Conservation (phyloP, 2,888 invertebrate species). For the Heliconius sara region DNA sequence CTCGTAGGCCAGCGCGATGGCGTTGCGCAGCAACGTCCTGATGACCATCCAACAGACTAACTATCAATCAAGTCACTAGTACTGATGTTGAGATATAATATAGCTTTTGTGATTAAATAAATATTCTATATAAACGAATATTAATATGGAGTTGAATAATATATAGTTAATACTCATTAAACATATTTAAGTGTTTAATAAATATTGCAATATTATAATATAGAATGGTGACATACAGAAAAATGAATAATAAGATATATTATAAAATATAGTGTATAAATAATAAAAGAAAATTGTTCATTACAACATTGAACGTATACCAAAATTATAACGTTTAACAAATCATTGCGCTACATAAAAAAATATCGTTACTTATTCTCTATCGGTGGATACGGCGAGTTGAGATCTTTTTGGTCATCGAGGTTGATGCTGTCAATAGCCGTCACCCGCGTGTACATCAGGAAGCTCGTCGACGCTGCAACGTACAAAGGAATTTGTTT, state of each 20-base stretch:
- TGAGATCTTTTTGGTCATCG: conserved; percentile 87
- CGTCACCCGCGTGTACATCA: conserved; percentile 92
- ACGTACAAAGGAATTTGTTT: background rate
- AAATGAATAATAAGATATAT: no score
- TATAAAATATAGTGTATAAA: no score
- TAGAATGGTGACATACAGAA: no score
- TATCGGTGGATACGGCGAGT: conserved; percentile 90
- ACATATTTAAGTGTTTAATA: no score
- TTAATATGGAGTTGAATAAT: no score
- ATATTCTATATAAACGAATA: no score
- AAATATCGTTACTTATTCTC: conserved; percentile 78
- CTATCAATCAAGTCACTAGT: background rate
- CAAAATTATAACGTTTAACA: background rate
- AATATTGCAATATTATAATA: no score
- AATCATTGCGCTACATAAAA: background rate
- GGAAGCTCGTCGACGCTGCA: conserved; percentile 90
- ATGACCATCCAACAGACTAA: background rate
- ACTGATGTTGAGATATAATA: no score
- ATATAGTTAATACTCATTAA: no score
- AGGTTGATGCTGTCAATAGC: conserved; percentile 92
- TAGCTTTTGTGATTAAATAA: no score
- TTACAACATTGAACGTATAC: no score
- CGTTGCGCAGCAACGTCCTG: conserved; percentile 90
- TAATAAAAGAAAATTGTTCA: no score
- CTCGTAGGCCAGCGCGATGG: conserved; percentile 93